Base-by-base conservation (phyloP, 2,888 invertebrate species). In the Aleiodes testaceus region DNA sequence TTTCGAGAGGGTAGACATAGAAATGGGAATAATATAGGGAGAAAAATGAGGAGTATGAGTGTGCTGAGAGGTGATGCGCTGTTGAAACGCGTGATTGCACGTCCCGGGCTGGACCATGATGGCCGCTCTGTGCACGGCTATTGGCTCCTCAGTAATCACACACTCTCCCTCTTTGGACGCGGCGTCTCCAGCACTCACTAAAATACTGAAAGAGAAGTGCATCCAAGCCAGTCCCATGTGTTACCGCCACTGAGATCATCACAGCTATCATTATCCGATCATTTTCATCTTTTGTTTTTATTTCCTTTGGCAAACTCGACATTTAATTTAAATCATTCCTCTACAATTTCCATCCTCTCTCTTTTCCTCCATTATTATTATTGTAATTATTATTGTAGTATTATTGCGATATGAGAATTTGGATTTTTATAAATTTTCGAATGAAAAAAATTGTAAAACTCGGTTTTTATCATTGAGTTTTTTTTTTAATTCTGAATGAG, bases 31-130 rank as follows among this genome's bases (percentile, higher is more conserved):
- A 12, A 50, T 22, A 52, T 42, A 53, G 20, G 18, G 53, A 59
- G 22, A 66, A 50, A 26, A 65, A 30, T 30, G 42, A 53, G 42
- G 36, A 36, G 11, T 9, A 7, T 36, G 36, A 36, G 11, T 67
- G 11, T 67, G 20, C 50, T 66, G 55, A 30, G 74, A 63, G 69
- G 26, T 66, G 71, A 71, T 70, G 66, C 72, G 71, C 72, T 44
- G 68, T 64, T 70, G 70, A 79, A 78, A 77, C 78, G 82, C 83
- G 80, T 86, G 87, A 87, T 87, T 87, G 86, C 86, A 87, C 85
- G 86, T 86, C 87, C 86, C 83, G 79, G 78, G 79, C 80, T 82
- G 86, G 86, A 85, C 83, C 86, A 86, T 86, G 84, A 87, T 87
- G 87, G 87, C 87, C 85, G 87, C 87, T 85, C 79, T 79, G 81